These are phyloP conservation scores for Melolontha melolontha DNA, from an alignment of 2,888 invertebrate genomes.

Conservation along the genomic window DNA sequence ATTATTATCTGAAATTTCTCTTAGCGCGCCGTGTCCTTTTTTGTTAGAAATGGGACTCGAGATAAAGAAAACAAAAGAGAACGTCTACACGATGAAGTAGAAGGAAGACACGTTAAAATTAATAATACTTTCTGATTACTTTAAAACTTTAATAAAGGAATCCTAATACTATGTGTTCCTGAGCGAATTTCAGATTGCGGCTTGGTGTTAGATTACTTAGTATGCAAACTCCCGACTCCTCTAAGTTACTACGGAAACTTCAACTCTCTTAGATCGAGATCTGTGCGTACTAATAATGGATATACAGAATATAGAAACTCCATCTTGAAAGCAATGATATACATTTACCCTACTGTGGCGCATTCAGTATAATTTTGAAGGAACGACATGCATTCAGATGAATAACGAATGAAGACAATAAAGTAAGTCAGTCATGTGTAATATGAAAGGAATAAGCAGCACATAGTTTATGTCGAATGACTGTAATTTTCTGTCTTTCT, in stretches of 20 bases:
- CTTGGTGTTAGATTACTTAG: conserved; percentile 49
- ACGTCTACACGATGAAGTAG: conserved; percentile 10
- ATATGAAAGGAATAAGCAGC: conserved; percentile 31
- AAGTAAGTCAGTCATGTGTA: conserved; percentile 37
- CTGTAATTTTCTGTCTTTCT: conserved; percentile 32
- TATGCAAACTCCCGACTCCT: conserved; percentile 51
- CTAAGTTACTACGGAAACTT: conserved; percentile 30
- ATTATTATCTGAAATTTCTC: conserved; percentile 26
- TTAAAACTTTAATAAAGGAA: conserved; percentile 57
- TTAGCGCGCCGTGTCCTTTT: conserved; percentile 1
- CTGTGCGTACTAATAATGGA: conserved; percentile 16
- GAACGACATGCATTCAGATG: conserved; percentile 31
- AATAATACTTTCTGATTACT: conserved; percentile 61
- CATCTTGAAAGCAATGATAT: conserved; percentile 17
- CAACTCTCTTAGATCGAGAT: conserved; percentile 23
- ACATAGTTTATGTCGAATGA: conserved; percentile 10
- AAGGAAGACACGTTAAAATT: conserved; percentile 57
- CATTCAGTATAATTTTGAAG: conserved; percentile 24
- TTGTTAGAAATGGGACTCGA: neutral
- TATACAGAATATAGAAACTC: conserved; percentile 5
- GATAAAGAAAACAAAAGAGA: conserved; percentile 33
- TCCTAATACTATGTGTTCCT: conserved; percentile 47
- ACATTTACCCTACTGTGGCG: conserved; percentile 27
- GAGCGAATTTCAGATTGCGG: conserved; percentile 42
- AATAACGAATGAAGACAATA: conserved; percentile 27